These are phyloP conservation scores for Lasioglossum figueresi DNA, from an alignment of 2,888 invertebrate genomes.

Conservation along the genomic window DNA sequence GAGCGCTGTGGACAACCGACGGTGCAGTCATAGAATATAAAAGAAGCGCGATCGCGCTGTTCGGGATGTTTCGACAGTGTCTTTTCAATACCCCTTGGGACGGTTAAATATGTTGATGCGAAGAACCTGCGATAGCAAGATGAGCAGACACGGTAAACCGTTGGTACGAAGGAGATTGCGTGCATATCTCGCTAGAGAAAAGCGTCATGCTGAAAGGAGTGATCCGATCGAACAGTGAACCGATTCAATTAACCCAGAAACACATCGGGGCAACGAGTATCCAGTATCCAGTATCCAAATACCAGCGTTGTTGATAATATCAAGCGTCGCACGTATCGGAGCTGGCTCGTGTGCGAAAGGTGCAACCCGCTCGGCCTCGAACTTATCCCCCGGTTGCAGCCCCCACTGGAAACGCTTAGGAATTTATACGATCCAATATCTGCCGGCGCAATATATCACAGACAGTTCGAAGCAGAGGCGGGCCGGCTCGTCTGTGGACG, in stretches of 20 bases:
- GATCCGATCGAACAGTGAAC: not conserved
- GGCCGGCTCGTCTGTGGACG: constrained; percentile 13
- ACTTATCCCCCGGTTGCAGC: constrained; percentile 55
- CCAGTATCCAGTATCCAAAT: not conserved
- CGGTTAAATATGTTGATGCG: too few species aligned
- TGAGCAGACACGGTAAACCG: not conserved
- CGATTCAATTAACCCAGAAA: constrained; percentile 7
- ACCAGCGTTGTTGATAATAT: constrained; percentile 2
- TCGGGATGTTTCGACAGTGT: too few species aligned
- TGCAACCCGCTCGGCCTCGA: constrained; percentile 33
- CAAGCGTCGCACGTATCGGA: not conserved
- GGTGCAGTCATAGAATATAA: too few species aligned
- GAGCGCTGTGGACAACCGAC: too few species aligned
- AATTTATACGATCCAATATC: constrained; percentile 77
- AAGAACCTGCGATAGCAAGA: not conserved
- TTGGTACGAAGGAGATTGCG: not conserved
- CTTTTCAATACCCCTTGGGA: too few species aligned
- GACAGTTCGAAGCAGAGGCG: constrained; percentile 63
- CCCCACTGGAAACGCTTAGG: constrained; percentile 56
- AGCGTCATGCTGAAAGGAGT: not conserved
- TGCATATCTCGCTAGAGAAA: not conserved
- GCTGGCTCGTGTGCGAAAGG: constrained; percentile 17
- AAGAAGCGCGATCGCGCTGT: too few species aligned
- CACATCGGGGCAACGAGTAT: too few species aligned
- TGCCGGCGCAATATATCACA: constrained; percentile 72